Evolutionary conservation across 2,797 vertebrate species (phyloP), one percentile per base, ranked within the genome.

Genomic region (Meda fulgida): DNA sequence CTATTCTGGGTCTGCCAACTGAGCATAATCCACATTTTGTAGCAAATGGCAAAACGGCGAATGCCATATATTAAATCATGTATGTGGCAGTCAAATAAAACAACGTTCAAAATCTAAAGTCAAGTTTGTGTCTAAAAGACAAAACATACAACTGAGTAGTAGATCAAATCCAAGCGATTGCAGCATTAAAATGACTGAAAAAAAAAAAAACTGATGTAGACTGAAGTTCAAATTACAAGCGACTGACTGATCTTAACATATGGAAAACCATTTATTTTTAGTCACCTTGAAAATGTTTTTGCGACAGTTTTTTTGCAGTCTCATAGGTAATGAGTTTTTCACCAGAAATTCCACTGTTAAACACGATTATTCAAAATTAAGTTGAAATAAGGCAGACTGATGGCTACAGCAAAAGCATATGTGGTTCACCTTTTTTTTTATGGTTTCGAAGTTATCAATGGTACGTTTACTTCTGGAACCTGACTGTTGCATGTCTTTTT

Each of bases 121-220:
- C 26, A 40, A 71, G 66, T 71, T 19, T 71, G 79, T 58, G 34
- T 36, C n/a, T 26, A 13, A 81, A 43, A 43, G 18, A 82, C 34
- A 31, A 63, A 31, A 10, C 11, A 23, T 18, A 72, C 11, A 34
- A 26, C 48, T 43, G 26, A 72, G 18, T 18, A 43, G 26, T n/a
- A 40, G 38, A 46, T 31, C 18, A 60, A 60, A 60, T 81, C 19
- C 3, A 13, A 81, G 18, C n/a, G 4, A 58, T 29, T 60, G 36
- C 31, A 55, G 10, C 18, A 16, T 16, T 29, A 40, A 53, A 51
- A 80, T 34, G 26, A 40, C 7, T 4, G 9, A 16, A 26, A 19
- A n/a, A 60, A 13, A 11, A 18, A 60, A 18, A 18, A 29, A 19
- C 0, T 8, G 1, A 26, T 26, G 14, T 29, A 48, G 1, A 6